Evolutionary conservation across 1,140 invertebrate genomes (phyloP).

Genomic region (Macrobrachium nipponense): DNA sequence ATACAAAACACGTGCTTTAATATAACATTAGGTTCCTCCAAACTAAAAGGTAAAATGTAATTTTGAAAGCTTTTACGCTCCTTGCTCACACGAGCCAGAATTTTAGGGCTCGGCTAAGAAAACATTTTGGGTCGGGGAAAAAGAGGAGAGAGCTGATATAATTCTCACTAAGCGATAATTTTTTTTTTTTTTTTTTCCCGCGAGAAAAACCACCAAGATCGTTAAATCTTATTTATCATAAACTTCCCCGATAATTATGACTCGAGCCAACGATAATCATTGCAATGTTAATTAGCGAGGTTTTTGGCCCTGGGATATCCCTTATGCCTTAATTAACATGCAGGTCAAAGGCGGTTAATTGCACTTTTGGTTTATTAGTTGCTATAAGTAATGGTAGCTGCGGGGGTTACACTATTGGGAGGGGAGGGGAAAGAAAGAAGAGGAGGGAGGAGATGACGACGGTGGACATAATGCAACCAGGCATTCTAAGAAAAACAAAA

Average conservation of each 20-base stretch:
- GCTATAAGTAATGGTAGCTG: constrained; percentile 44
- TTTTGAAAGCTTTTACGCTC: no score
- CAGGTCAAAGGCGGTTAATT: constrained; percentile 26
- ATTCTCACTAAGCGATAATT: background rate
- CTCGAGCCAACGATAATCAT: constrained; percentile 48
- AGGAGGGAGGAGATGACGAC: no score
- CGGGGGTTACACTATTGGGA: background rate
- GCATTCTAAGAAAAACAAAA: no score
- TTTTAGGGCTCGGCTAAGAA: no score
- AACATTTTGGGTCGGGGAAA: no score
- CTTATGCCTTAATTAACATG: constrained; percentile 38
- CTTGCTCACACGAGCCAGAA: no score
- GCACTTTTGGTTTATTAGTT: constrained; percentile 46
- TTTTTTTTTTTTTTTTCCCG: no score
- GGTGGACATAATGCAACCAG: background rate
- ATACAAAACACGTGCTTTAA: no score
- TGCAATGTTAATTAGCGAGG: constrained; percentile 49
- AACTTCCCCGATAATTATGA: constrained; percentile 48
- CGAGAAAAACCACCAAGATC: background rate
- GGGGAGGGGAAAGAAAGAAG: no score
- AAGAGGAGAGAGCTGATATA: no score
- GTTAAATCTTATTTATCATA: constrained; percentile 33
- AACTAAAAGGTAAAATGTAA: no score
- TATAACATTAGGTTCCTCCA: no score
- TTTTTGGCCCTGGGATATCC: constrained; percentile 1